Evolutionary conservation across 2,113 vertebrate species (phyloP).

Genomic region (Cheirogaleus medius): DNA sequence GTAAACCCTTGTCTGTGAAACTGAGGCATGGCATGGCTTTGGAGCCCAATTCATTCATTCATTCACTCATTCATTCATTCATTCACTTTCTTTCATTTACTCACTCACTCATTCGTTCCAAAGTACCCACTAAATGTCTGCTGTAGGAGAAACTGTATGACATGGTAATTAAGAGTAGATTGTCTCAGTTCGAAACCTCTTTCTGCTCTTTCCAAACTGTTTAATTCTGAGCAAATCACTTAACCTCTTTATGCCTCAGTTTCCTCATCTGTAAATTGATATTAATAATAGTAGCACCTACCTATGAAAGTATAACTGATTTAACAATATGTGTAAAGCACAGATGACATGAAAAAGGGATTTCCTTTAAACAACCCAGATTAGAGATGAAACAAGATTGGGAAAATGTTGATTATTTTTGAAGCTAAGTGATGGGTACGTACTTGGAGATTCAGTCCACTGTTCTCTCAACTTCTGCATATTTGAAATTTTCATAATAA

Average conservation of each 20-base stretch:
- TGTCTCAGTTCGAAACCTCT: background rate
- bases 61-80: background rate
- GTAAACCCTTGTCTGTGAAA: background rate
- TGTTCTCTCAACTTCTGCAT: background rate
- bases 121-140: background rate
- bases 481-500: background rate
- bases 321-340: background rate
- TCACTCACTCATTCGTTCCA: background rate
- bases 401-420: background rate
- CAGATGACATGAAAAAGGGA: background rate
- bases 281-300: background rate
- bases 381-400: background rate
- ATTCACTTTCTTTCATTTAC: background rate
- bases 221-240: background rate
- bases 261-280: background rate
- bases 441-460: background rate
- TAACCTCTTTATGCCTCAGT: background rate
- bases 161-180: background rate
- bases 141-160: rapidly evolving
- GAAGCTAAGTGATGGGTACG: background rate
- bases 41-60: background rate
- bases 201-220: background rate
- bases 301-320: background rate
- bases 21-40: background rate
- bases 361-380: background rate